Evolutionary conservation across 2,888 invertebrate species (phyloP), one percentile per base, ranked within the genome.

Genomic region (Anagyrus pseudococci): DNA sequence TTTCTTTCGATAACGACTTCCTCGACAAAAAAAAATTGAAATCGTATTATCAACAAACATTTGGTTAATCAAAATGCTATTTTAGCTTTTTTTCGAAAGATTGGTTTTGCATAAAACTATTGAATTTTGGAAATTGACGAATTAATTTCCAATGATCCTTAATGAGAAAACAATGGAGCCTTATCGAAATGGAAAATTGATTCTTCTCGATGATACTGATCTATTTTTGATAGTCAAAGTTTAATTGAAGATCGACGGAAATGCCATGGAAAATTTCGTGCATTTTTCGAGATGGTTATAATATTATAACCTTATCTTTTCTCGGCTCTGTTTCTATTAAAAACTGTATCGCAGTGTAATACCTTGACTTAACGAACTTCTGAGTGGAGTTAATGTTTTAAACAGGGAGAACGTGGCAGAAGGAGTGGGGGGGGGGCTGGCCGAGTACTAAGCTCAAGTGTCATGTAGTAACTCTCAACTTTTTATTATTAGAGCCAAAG

Each of bases 271-370:
- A 57, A 52, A 41, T 23, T 19, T 29, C 43, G 23, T 48, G 41
- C 19, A 56, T 60, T 60, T 54, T 49, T 29, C 33, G 41, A 22
- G n/a, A 15, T n/a, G n/a, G n/a, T n/a, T n/a, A n/a, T n/a, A n/a
- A 19, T 4, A 22, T 2, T 22, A 13, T 13, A 37, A 8, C 33
- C 33, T 15, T 7, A 15, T 4, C 46, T 25, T n/a, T 19, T 6
- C 19, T 17, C 23, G 8, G 10, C 20, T 37, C 40, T 20, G 17
- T n/a, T 26, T n/a, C 29, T 17, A n/a, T 54, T 25, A 55, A 37
- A 63, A 63, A 50, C 58, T 58, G 49, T 56, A 59, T 59, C 50
- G 50, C 26, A 37, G 33, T 50, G 26, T 54, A 44, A 58, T 49
- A 58, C 58, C 54, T 37, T 33, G 26, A 43, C 33, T 53, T 53